Conservation (phyloP, 2,113 vertebrate genomes). For the Dendrocopos noguchii region DNA sequence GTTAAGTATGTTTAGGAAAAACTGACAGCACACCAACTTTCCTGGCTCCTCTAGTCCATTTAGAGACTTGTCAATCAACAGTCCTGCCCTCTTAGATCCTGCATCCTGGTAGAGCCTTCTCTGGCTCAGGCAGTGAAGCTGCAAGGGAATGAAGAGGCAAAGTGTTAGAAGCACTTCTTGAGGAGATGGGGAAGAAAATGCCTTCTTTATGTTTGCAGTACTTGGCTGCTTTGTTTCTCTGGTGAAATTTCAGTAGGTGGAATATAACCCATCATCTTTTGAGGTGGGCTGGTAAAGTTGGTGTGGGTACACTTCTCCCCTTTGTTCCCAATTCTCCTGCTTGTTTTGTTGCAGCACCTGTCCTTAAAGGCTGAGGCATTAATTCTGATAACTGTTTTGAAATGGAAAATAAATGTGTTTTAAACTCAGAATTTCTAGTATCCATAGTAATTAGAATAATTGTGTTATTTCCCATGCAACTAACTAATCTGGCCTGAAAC, state of each 20-base stretch:
- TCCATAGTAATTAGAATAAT: not conserved
- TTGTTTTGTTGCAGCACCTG: not conserved
- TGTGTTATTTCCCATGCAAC: not conserved
- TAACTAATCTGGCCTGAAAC: not conserved
- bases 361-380: not conserved
- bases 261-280: not conserved
- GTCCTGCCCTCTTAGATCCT: constrained; percentile 18
- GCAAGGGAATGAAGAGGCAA: not conserved
- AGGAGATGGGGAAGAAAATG: not conserved
- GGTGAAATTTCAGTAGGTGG: not conserved
- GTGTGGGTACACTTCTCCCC: not conserved
- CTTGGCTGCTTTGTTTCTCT: not conserved
- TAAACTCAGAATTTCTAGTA: not conserved
- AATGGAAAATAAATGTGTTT: not conserved
- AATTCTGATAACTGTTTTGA: not conserved
- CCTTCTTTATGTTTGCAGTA: not conserved
- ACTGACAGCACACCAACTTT: not conserved
- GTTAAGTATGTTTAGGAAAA: constrained; percentile 14
- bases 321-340: not conserved
- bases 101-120: not conserved
- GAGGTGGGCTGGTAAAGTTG: not conserved
- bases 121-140: not conserved
- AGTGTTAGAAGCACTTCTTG: not conserved
- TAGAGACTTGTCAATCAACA: constrained; percentile 19
- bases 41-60: constrained; percentile 32